Evolutionary conservation across 2,797 vertebrate genomes (phyloP).

Genomic region (Eulemur albifrons): DNA sequence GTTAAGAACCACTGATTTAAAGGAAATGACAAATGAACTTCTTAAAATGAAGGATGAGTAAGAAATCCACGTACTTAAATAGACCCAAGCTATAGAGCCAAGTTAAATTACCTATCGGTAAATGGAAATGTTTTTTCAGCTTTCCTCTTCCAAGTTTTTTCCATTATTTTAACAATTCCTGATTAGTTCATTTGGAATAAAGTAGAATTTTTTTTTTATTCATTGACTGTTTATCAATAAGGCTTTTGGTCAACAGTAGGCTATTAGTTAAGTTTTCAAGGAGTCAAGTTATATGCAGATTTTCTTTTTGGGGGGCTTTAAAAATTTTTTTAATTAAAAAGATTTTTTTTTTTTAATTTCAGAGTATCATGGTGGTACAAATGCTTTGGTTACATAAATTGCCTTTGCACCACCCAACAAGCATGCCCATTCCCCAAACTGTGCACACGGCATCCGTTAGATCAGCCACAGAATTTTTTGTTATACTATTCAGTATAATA

Average conservation of each 20-base stretch:
- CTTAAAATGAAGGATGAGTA: neutral
- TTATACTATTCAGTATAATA: neutral
- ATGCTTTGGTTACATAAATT: too few species aligned
- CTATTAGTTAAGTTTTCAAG: too few species aligned
- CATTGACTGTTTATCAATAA: too few species aligned
- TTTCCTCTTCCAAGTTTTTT: neutral
- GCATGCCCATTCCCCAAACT: too few species aligned
- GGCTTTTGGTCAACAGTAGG: too few species aligned
- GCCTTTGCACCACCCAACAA: too few species aligned
- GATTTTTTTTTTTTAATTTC: too few species aligned
- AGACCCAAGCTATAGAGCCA: neutral
- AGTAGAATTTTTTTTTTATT: neutral
- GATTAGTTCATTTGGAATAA: neutral
- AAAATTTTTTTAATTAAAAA: too few species aligned
- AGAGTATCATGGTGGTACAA: too few species aligned
- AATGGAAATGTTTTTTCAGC: neutral
- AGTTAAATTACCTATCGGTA: neutral
- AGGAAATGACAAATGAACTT: neutral
- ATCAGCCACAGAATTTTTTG: neutral
- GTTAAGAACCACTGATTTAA: neutral
- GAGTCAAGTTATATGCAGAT: too few species aligned
- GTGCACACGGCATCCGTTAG: too few species aligned
- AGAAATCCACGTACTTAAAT: neutral
- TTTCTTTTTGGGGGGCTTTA: too few species aligned
- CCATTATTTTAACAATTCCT: conserved; percentile 25